Base-by-base conservation (phyloP, 1,140 invertebrate genomes). In the Ceratina calcarata region DNA sequence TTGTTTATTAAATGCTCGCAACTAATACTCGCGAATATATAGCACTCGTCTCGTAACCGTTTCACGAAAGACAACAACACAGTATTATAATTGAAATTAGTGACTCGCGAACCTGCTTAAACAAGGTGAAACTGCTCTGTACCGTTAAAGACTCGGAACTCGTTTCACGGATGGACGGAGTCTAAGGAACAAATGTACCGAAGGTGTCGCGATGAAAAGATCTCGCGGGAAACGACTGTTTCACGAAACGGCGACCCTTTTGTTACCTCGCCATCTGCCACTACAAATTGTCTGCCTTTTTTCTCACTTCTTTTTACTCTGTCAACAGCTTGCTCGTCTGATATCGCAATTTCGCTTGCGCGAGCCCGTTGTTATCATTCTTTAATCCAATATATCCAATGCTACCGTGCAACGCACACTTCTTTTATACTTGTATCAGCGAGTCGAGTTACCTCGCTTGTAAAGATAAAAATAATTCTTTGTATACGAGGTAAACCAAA, bases 231-330 rank as follows among this genome's bases (percentile, higher is more conserved):
- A 13, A 60, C 57, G 27, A 51, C 51, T 27, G 71, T 67, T 61
- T 16, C 66, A 15, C 69, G 53, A 69, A 78, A 72, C 70, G 53
- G 61, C 4, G n/a, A 0, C 1, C 22, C 73, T 57, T 74, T 85
- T 84, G 78, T 85, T 55, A 22, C 45, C 37, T 32, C 53, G 65
- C 74, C 83, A 85, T 81, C 78, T 85, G 83, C 65, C 45, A 13
- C 20, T 13, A 62, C 69, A 68, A 80, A 80, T 78, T 78, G 8
- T 22, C 51, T 16, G 15, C 7, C 55, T 57, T 62, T 71, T 20
- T 77, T 53, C 71, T 69, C 24, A 73, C 51, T 66, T 45, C 13
- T n/a, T 37, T 24, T 24, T 13, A 18, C 49, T 20, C 18, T 15
- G 51, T 71, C 69, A 71, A 24, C 20, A 61, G 7, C 16, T 49